Conservation (phyloP, 2,113 vertebrate species). For the Columba livia region DNA sequence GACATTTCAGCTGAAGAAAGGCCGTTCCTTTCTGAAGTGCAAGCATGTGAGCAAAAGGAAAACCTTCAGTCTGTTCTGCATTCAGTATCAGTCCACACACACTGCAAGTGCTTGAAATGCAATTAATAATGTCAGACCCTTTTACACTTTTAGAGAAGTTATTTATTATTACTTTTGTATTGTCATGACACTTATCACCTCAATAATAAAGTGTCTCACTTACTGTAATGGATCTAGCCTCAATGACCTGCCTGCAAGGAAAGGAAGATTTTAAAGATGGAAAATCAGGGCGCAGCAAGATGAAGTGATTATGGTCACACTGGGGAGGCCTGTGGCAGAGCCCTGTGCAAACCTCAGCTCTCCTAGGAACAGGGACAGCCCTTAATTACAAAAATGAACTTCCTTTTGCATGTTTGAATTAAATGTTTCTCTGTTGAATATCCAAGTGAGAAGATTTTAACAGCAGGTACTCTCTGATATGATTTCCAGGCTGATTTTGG, state of each 20-base stretch:
- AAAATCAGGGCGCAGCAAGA: not conserved
- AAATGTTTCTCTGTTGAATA: not conserved
- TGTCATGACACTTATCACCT: conserved; percentile 28
- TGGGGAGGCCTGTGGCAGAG: not conserved
- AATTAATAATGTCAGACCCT: conserved; percentile 52
- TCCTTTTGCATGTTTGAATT: not conserved
- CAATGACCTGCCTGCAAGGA: not conserved
- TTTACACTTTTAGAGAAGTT: conserved; percentile 19
- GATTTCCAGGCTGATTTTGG: not conserved
- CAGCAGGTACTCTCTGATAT: not conserved
- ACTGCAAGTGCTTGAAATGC: not conserved
- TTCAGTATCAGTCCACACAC: not conserved
- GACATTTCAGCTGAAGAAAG: not conserved
- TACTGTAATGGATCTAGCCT: conserved; percentile 1
- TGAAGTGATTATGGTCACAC: not conserved
- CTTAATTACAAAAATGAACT: not conserved
- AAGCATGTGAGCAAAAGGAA: not conserved
- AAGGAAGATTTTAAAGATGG: not conserved
- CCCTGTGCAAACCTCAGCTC: rapidly evolving
- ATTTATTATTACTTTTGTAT: conserved; percentile 56
- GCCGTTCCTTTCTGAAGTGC: not conserved
- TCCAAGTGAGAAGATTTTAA: not conserved
- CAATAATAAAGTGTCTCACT: conserved; percentile 15
- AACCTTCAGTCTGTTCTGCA: not conserved
- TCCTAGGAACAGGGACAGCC: not conserved